These are phyloP conservation scores for Sorex maritimensis DNA, from an alignment of 2,797 vertebrate species.

Conservation along the genomic window DNA sequence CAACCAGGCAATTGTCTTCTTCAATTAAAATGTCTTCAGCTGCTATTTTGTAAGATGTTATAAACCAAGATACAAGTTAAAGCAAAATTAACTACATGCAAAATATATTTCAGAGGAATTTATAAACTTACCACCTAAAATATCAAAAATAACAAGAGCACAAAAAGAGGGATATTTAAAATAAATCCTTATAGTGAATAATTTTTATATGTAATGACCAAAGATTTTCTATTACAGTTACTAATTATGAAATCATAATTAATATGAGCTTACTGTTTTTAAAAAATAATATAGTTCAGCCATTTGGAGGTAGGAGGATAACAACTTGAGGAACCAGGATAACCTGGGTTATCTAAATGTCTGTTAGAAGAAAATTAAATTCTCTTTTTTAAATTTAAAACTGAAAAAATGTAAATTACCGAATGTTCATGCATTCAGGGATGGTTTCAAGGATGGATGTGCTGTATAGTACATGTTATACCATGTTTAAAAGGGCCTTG, in stretches of 20 bases:
- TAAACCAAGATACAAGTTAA: constrained; percentile 57
- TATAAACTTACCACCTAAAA: constrained; percentile 37
- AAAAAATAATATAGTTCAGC: not conserved
- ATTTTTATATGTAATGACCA: constrained; percentile 36
- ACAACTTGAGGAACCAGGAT: not conserved
- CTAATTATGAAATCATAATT: not conserved
- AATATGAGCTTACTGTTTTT: constrained; percentile 17
- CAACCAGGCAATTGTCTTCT: constrained; percentile 54
- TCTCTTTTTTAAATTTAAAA: no score
- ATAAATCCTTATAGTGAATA: not conserved
- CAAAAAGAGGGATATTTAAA: not conserved
- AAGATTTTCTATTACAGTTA: not conserved
- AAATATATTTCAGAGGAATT: constrained; percentile 37
- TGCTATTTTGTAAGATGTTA: constrained; percentile 55
- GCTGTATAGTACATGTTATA: fast-evolving
- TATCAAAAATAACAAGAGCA: constrained; percentile 48
- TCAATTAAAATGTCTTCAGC: constrained; percentile 56
- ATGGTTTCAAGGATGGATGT: fast-evolving
- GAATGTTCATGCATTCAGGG: not conserved
- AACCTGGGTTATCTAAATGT: not conserved
- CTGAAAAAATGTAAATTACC: not conserved
- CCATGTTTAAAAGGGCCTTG: not conserved
- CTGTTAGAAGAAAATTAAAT: not conserved
- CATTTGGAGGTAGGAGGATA: not conserved
- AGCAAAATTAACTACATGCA: constrained; percentile 64